A percentile compares a stretch with the other conserved stretches of the same genome.
Evolutionary conservation across 2,797 vertebrate genomes (phyloP).

Genomic region (Tokudaia tokunoshimensis): DNA sequence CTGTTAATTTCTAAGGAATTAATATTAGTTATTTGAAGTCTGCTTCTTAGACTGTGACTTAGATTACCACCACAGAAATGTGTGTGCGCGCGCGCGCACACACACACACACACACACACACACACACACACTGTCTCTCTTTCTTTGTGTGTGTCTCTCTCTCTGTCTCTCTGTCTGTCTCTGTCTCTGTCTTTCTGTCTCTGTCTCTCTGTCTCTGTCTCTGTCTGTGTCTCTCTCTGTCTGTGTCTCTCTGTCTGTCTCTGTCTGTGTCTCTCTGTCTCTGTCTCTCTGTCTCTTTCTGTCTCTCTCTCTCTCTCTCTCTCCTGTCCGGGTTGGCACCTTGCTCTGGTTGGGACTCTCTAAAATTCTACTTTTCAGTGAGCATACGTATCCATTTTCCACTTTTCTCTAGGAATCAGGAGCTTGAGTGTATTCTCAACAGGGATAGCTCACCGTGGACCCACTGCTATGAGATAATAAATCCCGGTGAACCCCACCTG

Average conservation of each 20-base stretch:
- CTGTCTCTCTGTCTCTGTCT: fast-evolving
- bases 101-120: too few species aligned
- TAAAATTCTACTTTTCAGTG: background rate
- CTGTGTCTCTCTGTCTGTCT: too few species aligned
- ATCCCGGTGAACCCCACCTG: fast-evolving
- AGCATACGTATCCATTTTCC: background rate
- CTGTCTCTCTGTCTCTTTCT: background rate
- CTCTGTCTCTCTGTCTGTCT: too few species aligned
- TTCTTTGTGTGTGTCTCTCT: background rate
- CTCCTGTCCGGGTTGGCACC: fast-evolving
- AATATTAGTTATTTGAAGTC: slow-evolving; percentile 25
- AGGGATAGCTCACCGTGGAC: fast-evolving
- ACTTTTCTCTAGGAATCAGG: background rate
- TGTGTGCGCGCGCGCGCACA: too few species aligned
- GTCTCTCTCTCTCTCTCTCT: background rate
- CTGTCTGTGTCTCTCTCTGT: background rate
- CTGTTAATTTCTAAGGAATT: slow-evolving; percentile 55
- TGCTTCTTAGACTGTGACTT: background rate
- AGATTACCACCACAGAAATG: too few species aligned
- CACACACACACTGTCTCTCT: too few species aligned
- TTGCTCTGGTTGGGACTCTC: background rate
- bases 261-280: background rate
- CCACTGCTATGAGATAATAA: fast-evolving
- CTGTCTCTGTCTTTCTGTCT: background rate
- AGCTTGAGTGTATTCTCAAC: background rate